Percentiles rank a stretch among this genome's conserved stretches.
Evolutionary conservation across 2,797 vertebrate genomes (phyloP).

Genomic region (Aselliscus stoliczkanus): DNA sequence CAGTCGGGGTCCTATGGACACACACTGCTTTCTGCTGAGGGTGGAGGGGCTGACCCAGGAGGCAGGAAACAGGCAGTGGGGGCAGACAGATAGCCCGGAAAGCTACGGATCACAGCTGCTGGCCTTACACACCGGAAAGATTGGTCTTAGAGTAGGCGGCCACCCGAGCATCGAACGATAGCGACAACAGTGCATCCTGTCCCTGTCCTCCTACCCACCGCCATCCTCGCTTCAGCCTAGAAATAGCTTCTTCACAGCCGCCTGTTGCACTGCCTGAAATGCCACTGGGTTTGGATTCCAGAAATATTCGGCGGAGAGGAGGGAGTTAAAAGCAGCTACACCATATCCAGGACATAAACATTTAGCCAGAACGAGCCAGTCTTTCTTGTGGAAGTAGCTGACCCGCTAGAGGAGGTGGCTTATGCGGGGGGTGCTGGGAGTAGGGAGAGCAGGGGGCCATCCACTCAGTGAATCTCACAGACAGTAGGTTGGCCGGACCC

Average conservation of each 20-base stretch:
- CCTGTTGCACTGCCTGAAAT: not conserved
- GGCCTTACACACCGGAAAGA: not conserved
- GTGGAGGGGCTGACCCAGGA: not conserved
- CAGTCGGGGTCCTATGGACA: fast-evolving
- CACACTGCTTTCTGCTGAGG: not conserved
- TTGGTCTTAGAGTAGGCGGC: not conserved
- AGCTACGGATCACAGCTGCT: not conserved
- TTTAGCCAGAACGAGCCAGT: not conserved
- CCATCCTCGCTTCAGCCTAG: not conserved
- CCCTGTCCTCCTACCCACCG: not conserved
- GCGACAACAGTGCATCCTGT: not conserved
- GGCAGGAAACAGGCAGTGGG: not conserved
- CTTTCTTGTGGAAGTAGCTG: not conserved
- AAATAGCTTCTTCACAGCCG: constrained; percentile 28
- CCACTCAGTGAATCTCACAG: not conserved
- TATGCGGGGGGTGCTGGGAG: not conserved
- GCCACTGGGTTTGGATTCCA: not conserved
- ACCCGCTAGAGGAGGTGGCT: not conserved
- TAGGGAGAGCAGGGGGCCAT: fast-evolving
- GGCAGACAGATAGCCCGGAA: fast-evolving
- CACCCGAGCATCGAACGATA: fast-evolving
- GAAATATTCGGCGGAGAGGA: not conserved
- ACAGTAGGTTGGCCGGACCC: not conserved
- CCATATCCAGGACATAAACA: not conserved
- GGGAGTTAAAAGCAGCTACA: not conserved